These are phyloP conservation scores for Tachina fera DNA, from an alignment of 2,888 invertebrate species.

Conservation along the genomic window DNA sequence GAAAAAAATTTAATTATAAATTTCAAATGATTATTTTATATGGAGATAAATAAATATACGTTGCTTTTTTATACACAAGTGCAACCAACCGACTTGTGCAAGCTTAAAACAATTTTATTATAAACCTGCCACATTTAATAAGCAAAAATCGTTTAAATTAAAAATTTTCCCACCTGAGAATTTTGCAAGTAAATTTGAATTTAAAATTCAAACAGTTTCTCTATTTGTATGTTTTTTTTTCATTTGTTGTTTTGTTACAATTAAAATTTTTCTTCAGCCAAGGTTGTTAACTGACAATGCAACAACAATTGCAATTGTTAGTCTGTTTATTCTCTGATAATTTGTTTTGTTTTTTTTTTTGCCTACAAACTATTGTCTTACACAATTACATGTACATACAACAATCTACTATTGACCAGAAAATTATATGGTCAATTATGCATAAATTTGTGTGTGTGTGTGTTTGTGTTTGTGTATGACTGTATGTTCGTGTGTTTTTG, in stretches of 20 bases:
- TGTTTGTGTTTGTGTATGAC: too few relatives aligned
- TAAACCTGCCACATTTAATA: neutral
- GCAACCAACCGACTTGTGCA: too few relatives aligned
- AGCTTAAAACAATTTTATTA: neutral
- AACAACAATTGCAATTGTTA: constrained; percentile 47
- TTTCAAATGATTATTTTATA: too few relatives aligned
- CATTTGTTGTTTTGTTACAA: constrained; percentile 16
- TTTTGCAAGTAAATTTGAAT: constrained; percentile 35
- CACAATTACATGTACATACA: constrained; percentile 15
- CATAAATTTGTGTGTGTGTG: constrained; percentile 4
- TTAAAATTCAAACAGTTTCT: constrained; percentile 15
- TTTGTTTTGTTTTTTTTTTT: constrained; percentile 19
- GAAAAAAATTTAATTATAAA: too few relatives aligned
- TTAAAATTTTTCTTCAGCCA: constrained; percentile 44
- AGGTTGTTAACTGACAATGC: constrained; percentile 56
- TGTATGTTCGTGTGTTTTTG: constrained; percentile 4
- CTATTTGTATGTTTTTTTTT: neutral
- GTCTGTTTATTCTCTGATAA: neutral
- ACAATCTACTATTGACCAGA: constrained; percentile 62
- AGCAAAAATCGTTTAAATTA: constrained; percentile 15
- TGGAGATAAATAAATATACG: too few relatives aligned
- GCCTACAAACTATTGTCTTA: neutral
- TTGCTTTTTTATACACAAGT: too few relatives aligned
- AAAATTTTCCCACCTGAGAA: constrained; percentile 51
- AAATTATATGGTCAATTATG: constrained; percentile 49